phyloP scores from a whole-genome alignment of 2,888 invertebrate genomes.

The Muschampia plurimacula region DNA sequence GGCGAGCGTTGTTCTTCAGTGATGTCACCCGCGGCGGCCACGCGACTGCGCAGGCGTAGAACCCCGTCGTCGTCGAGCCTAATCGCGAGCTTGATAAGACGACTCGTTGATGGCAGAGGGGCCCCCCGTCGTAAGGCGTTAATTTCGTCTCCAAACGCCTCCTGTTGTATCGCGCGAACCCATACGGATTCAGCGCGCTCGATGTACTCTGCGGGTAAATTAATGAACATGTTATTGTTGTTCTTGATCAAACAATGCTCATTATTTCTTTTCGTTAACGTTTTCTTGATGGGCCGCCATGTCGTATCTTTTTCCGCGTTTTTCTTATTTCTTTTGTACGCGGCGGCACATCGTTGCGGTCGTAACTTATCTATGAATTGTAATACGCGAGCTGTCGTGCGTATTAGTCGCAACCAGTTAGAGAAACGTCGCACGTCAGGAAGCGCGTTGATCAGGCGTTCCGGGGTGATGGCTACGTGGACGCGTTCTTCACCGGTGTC shows the following conservation, averaged over 20 bases:
- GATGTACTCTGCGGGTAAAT: neutral
- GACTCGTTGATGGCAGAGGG: neutral
- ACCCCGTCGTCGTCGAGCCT: neutral
- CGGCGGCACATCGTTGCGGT: neutral
- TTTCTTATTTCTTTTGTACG: neutral
- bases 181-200: neutral
- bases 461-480: neutral
- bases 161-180: neutral
- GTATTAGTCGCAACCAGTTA: neutral
- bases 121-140: neutral
- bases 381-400: neutral
- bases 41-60: neutral
- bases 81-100: neutral
- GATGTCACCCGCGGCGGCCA: neutral
- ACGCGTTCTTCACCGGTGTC: neutral
- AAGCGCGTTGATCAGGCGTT: neutral
- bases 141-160: neutral
- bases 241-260: neutral
- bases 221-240: neutral
- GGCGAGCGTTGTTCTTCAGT: neutral
- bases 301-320: neutral
- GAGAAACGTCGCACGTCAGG: conserved; percentile 1
- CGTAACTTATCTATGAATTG: neutral
- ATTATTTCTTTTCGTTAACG: neutral
- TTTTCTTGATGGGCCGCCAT: neutral